These are phyloP conservation scores for Mnemiopsis leidyi DNA, from an alignment of 37 sponge, comb jelly and placozoan species.

Conservation along the genomic window DNA sequence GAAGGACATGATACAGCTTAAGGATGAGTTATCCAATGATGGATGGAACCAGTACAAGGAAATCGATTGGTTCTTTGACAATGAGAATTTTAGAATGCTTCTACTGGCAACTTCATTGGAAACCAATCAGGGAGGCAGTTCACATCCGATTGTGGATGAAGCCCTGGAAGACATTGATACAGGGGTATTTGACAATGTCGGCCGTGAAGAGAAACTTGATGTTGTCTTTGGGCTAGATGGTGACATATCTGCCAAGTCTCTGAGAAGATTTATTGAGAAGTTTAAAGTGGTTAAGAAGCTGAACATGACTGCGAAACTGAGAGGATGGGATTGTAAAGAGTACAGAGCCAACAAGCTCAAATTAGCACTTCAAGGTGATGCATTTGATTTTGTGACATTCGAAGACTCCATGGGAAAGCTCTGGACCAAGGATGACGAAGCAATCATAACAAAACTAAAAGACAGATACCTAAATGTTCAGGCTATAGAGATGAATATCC, in stretches of 20 bases:
- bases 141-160: no score
- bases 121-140: background rate
- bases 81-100: background rate
- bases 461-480: background rate
- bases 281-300: background rate
- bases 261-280: background rate
- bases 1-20: background rate
- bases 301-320: background rate
- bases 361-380: background rate
- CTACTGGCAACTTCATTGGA: background rate
- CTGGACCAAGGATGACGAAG: background rate
- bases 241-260: background rate
- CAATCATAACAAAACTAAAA: background rate
- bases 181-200: background rate
- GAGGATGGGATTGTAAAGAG: background rate
- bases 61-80: background rate
- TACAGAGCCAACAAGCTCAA: background rate
- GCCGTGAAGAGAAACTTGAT: background rate
- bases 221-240: background rate
- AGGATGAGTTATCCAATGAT: background rate
- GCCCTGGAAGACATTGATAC: background rate
- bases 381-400: background rate
- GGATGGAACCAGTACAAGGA: background rate
- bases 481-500: slow-evolving; percentile 14
- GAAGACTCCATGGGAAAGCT: background rate